Evolutionary conservation across 2,113 vertebrate species (phyloP).

Genomic region (Seriola quinqueradiata): DNA sequence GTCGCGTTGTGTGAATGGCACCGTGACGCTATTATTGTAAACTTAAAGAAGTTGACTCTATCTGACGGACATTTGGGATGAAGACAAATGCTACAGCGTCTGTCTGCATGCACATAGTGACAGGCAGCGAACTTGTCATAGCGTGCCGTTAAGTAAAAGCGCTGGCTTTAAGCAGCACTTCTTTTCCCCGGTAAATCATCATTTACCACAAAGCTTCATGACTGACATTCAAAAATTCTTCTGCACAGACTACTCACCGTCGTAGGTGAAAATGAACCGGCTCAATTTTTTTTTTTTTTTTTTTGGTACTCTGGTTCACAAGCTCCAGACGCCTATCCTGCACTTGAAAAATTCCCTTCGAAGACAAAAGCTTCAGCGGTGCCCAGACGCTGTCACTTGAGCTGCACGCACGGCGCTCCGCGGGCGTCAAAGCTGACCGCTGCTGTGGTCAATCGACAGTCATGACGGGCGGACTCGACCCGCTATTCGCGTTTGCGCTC

Average conservation of each 20-base stretch:
- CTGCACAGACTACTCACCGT: slow-evolving; percentile 74
- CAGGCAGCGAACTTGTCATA: slow-evolving; percentile 66
- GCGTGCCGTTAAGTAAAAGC: slow-evolving; percentile 45
- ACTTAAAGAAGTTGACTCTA: slow-evolving; percentile 72
- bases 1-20: background rate
- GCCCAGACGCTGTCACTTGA: slow-evolving; percentile 42
- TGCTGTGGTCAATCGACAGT: slow-evolving; percentile 68
- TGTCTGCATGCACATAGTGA: slow-evolving; percentile 36
- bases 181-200: slow-evolving; percentile 12
- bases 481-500: slow-evolving; percentile 59
- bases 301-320: slow-evolving; percentile 50
- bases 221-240: slow-evolving; percentile 38
- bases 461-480: slow-evolving; percentile 60
- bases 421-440: slow-evolving; percentile 67
- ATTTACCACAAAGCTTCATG: slow-evolving; percentile 16
- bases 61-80: background rate
- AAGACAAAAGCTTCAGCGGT: slow-evolving; percentile 69
- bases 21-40: slow-evolving; percentile 4
- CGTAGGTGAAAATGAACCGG: slow-evolving; percentile 55
- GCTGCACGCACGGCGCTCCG: slow-evolving; percentile 45
- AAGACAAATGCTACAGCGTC: slow-evolving; percentile 17
- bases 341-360: slow-evolving; percentile 68
- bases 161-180: background rate
- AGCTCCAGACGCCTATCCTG: slow-evolving; percentile 69
- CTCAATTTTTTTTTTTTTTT: slow-evolving; percentile 31